These are phyloP conservation scores for Dendrolimus pini DNA, from an alignment of 2,888 invertebrate species.

Conservation along the genomic window DNA sequence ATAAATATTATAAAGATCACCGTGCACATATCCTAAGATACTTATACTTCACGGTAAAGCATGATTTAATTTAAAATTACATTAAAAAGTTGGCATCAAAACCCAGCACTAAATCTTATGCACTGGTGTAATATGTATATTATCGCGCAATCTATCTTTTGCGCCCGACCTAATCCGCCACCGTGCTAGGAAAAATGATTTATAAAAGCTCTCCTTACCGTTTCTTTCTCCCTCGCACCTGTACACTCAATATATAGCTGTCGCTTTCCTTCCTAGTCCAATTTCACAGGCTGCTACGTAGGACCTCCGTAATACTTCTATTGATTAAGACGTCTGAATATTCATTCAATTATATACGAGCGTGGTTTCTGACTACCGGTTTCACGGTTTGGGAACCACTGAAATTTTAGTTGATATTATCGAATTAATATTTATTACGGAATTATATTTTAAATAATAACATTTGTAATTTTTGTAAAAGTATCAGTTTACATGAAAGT, in stretches of 20 bases:
- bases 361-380: constrained; percentile 38
- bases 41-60: background rate
- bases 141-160: constrained; percentile 19
- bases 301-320: constrained; percentile 65
- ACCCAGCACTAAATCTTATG: background rate
- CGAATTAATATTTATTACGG: background rate
- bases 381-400: background rate
- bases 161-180: constrained; percentile 44
- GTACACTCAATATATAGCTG: constrained; percentile 15
- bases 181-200: constrained; percentile 71
- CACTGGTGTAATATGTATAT: background rate
- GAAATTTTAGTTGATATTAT: constrained; percentile 25
- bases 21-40: background rate
- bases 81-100: no score
- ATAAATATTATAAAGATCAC: background rate
- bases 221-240: constrained; percentile 32
- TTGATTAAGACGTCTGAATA: constrained; percentile 75
- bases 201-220: constrained; percentile 56
- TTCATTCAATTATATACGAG: constrained; percentile 70
- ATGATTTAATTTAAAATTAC: no score
- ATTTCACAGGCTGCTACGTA: constrained; percentile 71
- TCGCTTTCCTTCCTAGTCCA: constrained; percentile 59
- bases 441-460: no score
- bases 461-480: no score
- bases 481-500: no score